Percentiles rank a stretch among this genome's conserved stretches.
Evolutionary conservation across 1,140 invertebrate genomes (phyloP).

Genomic region (Anthonomus grandis): DNA sequence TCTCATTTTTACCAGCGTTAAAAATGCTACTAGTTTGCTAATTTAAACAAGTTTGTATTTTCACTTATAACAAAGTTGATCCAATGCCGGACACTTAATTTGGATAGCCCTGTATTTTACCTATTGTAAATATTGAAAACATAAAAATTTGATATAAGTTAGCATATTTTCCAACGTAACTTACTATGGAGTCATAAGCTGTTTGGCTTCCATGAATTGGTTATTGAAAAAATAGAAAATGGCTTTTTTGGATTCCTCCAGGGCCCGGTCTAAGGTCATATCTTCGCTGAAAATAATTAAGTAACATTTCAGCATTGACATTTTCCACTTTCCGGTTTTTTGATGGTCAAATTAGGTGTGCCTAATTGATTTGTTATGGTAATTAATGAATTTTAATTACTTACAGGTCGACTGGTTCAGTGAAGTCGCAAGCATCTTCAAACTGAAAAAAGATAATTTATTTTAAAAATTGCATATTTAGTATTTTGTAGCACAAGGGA

Average conservation of each 20-base stretch:
- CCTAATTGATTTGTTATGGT: too few relatives aligned
- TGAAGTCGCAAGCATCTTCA: conserved; percentile 33
- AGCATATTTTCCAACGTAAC: too few relatives aligned
- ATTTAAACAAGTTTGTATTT: too few relatives aligned
- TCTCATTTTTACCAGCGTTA: too few relatives aligned
- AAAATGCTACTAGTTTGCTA: too few relatives aligned
- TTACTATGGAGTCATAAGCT: conserved; percentile 72
- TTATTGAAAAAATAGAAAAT: conserved; percentile 87
- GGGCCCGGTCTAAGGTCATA: conserved; percentile 62
- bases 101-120: too few relatives aligned
- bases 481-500: too few relatives aligned
- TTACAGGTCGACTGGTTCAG: conserved; percentile 17
- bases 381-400: not conserved
- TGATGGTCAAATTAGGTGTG: not conserved
- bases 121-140: too few relatives aligned
- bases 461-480: not conserved
- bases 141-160: too few relatives aligned
- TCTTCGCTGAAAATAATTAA: conserved; percentile 27
- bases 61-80: too few relatives aligned
- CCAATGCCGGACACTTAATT: too few relatives aligned
- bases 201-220: conserved; percentile 75
- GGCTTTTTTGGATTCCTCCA: conserved; percentile 66
- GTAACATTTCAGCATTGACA: not conserved
- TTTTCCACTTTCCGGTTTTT: not conserved
- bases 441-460: conserved; percentile 25